Base-by-base conservation (phyloP, 2,113 vertebrate species). In the Mobula hypostoma region DNA sequence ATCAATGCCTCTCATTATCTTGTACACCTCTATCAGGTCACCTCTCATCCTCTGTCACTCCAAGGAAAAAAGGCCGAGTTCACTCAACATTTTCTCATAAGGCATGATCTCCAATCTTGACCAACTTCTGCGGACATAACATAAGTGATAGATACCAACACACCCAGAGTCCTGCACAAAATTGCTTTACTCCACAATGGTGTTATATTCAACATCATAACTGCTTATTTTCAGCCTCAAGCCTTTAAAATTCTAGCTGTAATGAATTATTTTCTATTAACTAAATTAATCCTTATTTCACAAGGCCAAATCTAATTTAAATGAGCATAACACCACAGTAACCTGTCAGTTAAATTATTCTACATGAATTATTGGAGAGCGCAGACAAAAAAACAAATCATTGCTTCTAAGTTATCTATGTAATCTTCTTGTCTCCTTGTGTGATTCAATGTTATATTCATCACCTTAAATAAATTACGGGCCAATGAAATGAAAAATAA, bases 381-480 rank as follows among this genome's bases (percentile, higher is more conserved):
- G 48, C 48, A 48, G 48, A 82, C 11, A 48, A 36, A 48, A 36
- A 82, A 82, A 82, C 36, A 82, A 82, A 48, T 68, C 66, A 17
- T 68, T 19, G 48, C 11, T 1, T 8, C 79, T 40, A 48, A 21
- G 5, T 32, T 82, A 48, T 82, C 79, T 48, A 27, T 85, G 8
- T 85, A 85, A 85, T 12, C 77, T 79, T 36, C n/a, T 32, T 79
- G 9, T 79, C 77, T 32, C 82, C 48, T 85, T 85, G 40, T 85
- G 82, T 56, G 40, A 27, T 27, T 85, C 82, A 85, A 85, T 58
- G 82, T 27, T 85, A 85, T 85, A 27, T 79, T 85, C 82, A 85
- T 56, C 24, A 3, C 82, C 48, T 27, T 85, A 58, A 56, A 48
- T 85, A 58, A 85, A 85, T 85, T 40, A 56, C 48, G 8, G 82